Evolutionary conservation across 2,797 vertebrate species (phyloP), one percentile per base, ranked within the genome.

Genomic region (Morelia viridis): DNA sequence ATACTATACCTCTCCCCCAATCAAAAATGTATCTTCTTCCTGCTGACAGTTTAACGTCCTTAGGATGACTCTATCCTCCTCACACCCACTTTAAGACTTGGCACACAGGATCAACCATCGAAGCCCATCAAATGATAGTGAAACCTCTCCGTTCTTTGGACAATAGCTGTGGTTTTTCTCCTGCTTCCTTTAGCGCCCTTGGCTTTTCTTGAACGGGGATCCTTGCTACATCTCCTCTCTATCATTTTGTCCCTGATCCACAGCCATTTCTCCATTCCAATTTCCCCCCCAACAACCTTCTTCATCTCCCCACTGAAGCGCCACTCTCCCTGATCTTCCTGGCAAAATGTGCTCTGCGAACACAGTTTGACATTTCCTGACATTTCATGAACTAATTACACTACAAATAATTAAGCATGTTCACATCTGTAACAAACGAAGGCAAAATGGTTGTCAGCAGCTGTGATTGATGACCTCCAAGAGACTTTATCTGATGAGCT

Each of bases 371-470:
- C 97, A 98, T 97, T 98, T 98, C 98, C 97, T 97, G 97, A 98
- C 97, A 98, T 98, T 98, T 98, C 97, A 98, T 97, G 96, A 98
- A 98, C 98, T 98, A 98, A 98, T 99, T 98, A 98, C 97, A 98
- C 97, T 97, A 98, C 98, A 98, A 98, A 98, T 98, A 98, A 99
- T 98, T 98, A 98, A 98, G 97, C 97, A 97, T 98, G 98, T 98
- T 98, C 98, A 98, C 97, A 98, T 98, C 97, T 98, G 97, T 98
- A 98, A 97, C 97, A 97, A 97, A 97, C 97, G 97, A 96, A 97
- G 97, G 97, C 97, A 98, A 98, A 98, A 97, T 97, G 97, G 97
- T 97, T 98, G 97, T 98, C 98, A 97, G 97, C 97, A 96, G 96
- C 93, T 96, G 96, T 99, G 98, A 98, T 98, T 98, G 98, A 99